Evolutionary conservation across 30 jellyfish, hydroid and myxozoan genomes (phyloP).

Genomic region (Aurelia aurita): DNA sequence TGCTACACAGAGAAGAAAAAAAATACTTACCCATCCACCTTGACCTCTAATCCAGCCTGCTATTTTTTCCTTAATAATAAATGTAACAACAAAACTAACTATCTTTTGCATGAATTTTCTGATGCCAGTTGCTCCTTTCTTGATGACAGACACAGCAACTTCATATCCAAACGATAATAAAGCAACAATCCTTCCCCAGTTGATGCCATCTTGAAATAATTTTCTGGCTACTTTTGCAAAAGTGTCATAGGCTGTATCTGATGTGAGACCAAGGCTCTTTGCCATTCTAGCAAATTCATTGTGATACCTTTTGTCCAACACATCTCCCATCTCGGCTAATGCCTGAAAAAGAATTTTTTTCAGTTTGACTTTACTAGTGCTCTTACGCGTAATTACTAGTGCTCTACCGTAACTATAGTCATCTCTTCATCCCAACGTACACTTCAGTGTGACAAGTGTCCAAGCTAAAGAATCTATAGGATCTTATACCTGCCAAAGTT

Average conservation of each 20-base stretch:
- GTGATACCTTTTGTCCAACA: conserved; percentile 56
- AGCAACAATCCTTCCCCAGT: conserved; percentile 96
- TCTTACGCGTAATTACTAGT: neutral
- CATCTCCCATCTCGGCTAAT: conserved; percentile 79
- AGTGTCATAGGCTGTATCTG: conserved; percentile 79
- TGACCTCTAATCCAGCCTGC: conserved; percentile 83
- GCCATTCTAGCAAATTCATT: conserved; percentile 66
- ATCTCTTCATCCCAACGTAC: no score
- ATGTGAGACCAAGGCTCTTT: conserved; percentile 60
- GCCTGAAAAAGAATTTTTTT: conserved; percentile 13
- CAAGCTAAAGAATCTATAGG: no score
- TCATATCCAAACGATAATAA: conserved; percentile 91
- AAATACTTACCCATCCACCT: conserved; percentile 96
- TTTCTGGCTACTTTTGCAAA: conserved; percentile 87
- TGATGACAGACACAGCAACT: conserved; percentile 83
- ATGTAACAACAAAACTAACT: conserved; percentile 75
- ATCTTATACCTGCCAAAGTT: no score
- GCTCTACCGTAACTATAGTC: no score
- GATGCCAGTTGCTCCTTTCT: conserved; percentile 59
- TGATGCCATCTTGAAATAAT: conserved; percentile 79
- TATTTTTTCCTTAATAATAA: conserved; percentile 75
- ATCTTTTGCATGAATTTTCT: conserved; percentile 70
- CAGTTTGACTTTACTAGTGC: neutral
- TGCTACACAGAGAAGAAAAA: no score
- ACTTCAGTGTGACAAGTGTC: no score